Percentiles rank a stretch among this genome's conserved stretches.
Conservation (phyloP, 2,888 invertebrate genomes). For the Eudasyphora cyanicolor region DNA sequence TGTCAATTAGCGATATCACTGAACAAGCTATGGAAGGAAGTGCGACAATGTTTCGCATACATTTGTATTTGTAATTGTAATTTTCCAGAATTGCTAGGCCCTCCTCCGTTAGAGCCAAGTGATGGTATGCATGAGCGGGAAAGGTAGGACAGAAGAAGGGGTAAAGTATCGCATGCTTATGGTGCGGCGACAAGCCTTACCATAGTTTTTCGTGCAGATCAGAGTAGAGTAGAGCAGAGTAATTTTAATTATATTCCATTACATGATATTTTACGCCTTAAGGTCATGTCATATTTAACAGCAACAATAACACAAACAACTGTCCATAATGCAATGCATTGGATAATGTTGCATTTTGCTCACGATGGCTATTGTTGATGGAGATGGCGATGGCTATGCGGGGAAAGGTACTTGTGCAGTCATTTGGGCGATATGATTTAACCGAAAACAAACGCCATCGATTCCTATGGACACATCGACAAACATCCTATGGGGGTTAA, state of each 20-base stretch:
- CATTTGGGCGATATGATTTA: constrained; percentile 54
- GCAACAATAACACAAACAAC: constrained; percentile 24
- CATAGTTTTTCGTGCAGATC: too few species aligned
- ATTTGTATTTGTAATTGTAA: too few species aligned
- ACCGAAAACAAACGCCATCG: constrained; percentile 38
- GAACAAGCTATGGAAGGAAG: too few species aligned
- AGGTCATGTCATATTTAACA: constrained; percentile 75
- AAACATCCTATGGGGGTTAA: neutral
- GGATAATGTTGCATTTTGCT: constrained; percentile 47
- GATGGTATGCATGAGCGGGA: constrained; percentile 44
- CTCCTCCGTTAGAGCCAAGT: too few species aligned
- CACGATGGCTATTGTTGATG: neutral
- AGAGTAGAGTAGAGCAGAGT: too few species aligned
- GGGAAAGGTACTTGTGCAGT: constrained; percentile 43
- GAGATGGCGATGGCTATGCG: constrained; percentile 49
- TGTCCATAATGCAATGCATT: constrained; percentile 30
- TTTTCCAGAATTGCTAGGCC: too few species aligned
- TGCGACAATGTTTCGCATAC: too few species aligned
- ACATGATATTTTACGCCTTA: constrained; percentile 68
- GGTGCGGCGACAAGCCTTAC: neutral
- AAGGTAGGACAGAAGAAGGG: too few species aligned
- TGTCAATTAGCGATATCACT: too few species aligned
- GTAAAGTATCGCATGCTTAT: neutral
- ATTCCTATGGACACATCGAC: neutral
- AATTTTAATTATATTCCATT: constrained; percentile 79